These are phyloP conservation scores for Merodon equestris DNA, from an alignment of 2,888 invertebrate genomes.

Conservation along the genomic window DNA sequence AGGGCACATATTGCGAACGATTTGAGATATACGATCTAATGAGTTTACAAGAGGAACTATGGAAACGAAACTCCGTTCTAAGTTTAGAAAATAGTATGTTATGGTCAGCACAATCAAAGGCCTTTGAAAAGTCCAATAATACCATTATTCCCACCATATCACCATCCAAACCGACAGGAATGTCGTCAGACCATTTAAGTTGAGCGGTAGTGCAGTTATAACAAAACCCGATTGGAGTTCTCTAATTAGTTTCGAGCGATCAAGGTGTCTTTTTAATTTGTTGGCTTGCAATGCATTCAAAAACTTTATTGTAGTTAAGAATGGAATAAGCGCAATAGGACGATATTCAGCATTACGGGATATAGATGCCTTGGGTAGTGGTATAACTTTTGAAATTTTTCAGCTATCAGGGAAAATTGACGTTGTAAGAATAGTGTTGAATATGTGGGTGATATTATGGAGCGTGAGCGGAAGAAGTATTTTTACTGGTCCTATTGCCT, in stretches of 20 bases:
- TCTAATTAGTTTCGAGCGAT: background rate
- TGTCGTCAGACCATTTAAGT: constrained; percentile 15
- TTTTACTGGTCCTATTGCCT: background rate
- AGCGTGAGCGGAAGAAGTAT: constrained; percentile 1
- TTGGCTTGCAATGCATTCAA: background rate
- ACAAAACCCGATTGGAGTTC: background rate
- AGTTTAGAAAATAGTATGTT: background rate
- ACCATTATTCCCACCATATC: constrained; percentile 18
- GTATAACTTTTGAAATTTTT: background rate
- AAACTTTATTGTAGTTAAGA: background rate
- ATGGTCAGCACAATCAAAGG: background rate
- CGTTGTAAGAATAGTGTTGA: background rate
- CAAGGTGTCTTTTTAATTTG: background rate
- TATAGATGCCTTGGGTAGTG: background rate
- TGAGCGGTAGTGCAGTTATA: constrained; percentile 17
- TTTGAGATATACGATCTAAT: background rate
- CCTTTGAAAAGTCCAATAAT: constrained; percentile 19
- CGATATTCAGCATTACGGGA: background rate
- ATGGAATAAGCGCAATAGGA: background rate
- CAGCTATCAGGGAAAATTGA: background rate
- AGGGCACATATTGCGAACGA: no score
- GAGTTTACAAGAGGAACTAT: background rate
- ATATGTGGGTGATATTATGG: background rate
- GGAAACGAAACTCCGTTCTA: background rate
- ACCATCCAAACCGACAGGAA: constrained; percentile 12